Evolutionary conservation across 2,888 invertebrate genomes (phyloP), one percentile per base, ranked within the genome.

Genomic region (Kuschelorhynchus macadamiae): DNA sequence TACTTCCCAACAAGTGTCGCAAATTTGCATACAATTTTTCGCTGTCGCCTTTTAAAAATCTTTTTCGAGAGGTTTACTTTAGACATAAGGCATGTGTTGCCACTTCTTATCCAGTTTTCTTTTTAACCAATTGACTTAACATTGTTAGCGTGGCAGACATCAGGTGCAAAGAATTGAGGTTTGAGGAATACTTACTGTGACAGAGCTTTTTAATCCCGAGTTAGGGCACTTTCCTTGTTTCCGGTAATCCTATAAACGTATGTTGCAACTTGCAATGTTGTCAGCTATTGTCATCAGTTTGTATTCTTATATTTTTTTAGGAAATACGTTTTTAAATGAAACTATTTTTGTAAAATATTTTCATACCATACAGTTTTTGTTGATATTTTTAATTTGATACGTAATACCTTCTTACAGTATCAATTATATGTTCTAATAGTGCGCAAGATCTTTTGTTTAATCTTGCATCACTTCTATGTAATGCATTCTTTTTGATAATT

Each of bases 121-220:
- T 44, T 32, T 57, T 14, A 16, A 47, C 20, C 20, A 42, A 62
- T 53, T 62, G 62, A 53, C 62, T 53, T 53, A 62, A 62, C 41
- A 42, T 62, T 53, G 53, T 62, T 62, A 62, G 32, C 18, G 9
- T 53, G 41, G 20, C 53, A 53, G 20, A 46, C 53, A 62, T 53
- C 62, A 62, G 62, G 62, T 62, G 62, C 44, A 12, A 62, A 49
- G 53, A 62, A 53, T 62, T 53, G 52, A 62, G 52, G 62, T 62
- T 62, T 62, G 62, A 62, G 62, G 52, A 53, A 62, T 62, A 62
- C 44, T 62, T 62, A 53, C 53, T 32, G 62, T 62, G 62, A 62
- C 62, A 44, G 46, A 50, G 42, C 53, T 53, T 42, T 62, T 62
- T 53, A 62, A 62, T 62, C 62, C 44, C 21, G 18, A 50, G 12